phyloP scores from a whole-genome alignment of 2,797 vertebrate species.

The Parotocinclus haroldoi region DNA sequence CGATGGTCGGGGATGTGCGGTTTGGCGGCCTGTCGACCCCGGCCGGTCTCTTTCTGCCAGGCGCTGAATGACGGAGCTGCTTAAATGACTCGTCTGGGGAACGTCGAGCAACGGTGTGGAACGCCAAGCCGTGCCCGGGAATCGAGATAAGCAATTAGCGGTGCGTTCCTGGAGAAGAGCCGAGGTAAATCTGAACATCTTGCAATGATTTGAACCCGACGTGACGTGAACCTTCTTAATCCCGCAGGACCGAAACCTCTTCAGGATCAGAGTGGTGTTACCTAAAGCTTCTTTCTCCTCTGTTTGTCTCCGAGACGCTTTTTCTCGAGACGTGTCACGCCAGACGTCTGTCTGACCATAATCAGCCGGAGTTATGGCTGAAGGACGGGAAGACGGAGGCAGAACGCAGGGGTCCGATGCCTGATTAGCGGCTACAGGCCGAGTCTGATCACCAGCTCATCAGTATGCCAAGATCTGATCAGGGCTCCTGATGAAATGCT shows the following conservation, averaged over 20 bases:
- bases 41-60: constrained; percentile 40
- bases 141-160: constrained; percentile 31
- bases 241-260: too few relatives aligned
- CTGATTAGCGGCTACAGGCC: too few relatives aligned
- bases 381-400: too few relatives aligned
- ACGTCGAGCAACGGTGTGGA: not conserved
- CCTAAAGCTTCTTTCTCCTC: too few relatives aligned
- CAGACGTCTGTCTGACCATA: not conserved
- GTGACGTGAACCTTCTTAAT: too few relatives aligned
- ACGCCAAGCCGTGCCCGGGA: constrained; percentile 21
- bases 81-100: constrained; percentile 29
- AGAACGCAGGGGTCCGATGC: not conserved
- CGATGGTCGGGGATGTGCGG: constrained; percentile 38
- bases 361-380: too few relatives aligned
- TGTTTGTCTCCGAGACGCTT: too few relatives aligned
- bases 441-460: too few relatives aligned
- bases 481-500: too few relatives aligned
- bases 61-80: constrained; percentile 40
- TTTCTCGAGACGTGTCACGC: too few relatives aligned
- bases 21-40: constrained; percentile 45
- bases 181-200: constrained; percentile 4
- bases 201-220: too few relatives aligned
- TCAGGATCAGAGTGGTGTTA: too few relatives aligned
- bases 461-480: not conserved
- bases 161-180: not conserved